These are phyloP conservation scores for Unio pictorum DNA, from an alignment of 2,888 invertebrate species.

Conservation along the genomic window DNA sequence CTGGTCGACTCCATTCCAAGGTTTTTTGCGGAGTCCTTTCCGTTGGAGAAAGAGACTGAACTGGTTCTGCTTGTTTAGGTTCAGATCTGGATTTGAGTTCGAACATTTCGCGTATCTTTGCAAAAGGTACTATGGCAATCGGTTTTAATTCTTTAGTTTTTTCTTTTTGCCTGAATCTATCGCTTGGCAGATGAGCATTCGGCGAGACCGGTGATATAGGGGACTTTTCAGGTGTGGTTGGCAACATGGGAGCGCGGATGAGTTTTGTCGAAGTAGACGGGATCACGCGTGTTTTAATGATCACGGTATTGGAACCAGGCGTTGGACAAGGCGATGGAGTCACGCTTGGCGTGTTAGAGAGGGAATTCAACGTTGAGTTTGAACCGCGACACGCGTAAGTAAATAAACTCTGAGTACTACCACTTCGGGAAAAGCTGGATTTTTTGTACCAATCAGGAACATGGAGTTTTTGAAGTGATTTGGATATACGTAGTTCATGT, in stretches of 20 bases:
- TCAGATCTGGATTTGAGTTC: conserved; percentile 35
- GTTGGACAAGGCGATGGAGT: conserved; percentile 58
- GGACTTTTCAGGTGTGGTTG: conserved; percentile 47
- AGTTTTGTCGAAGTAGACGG: conserved; percentile 43
- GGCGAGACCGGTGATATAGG: conserved; percentile 34
- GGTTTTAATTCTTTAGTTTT: conserved; percentile 57
- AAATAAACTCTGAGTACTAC: conserved; percentile 56
- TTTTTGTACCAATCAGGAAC: conserved; percentile 95
- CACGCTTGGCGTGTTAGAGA: conserved; percentile 47
- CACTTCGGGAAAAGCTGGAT: conserved; percentile 62
- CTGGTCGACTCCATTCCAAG: not conserved
- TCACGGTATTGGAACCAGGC: conserved; percentile 52
- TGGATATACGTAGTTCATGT: conserved; percentile 93
- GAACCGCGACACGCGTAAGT: conserved; percentile 50
- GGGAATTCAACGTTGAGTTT: conserved; percentile 56
- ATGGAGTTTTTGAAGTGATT: conserved; percentile 92
- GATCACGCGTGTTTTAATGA: conserved; percentile 61
- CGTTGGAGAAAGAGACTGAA: not conserved
- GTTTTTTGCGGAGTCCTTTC: conserved; percentile 2
- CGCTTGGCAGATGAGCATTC: conserved; percentile 56
- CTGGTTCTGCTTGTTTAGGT: conserved; percentile 6
- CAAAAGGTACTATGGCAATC: conserved; percentile 63
- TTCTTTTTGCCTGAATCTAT: conserved; percentile 54
- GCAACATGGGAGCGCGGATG: conserved; percentile 42
- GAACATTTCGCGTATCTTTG: conserved; percentile 61